Evolutionary conservation across 2,888 invertebrate genomes (phyloP), one percentile per base, ranked within the genome.

Genomic region (Standfussiana lucernea): DNA sequence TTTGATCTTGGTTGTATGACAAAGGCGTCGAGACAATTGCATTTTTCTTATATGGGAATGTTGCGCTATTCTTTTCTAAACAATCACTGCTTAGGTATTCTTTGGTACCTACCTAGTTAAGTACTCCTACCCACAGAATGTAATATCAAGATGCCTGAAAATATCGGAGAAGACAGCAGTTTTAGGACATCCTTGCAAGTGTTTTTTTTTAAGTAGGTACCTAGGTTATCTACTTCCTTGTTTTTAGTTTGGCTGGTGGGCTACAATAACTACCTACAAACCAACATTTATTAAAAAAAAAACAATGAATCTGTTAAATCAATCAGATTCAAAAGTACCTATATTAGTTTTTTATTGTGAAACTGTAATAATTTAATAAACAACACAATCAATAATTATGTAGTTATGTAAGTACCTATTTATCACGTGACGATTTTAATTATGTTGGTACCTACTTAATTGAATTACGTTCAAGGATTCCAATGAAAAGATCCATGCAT

Each of bases 1-100:
- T 70, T 72, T 35, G 47, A 77, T 82, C 61, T 78, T 35, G 62
- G 40, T 67, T 59, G 67, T 56, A 69, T 64, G 50, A 68, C 71
- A 79, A 68, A 82, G 71, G n/a, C 11, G 28, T 37, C n/a, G 61
- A 61, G 15, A 53, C 35, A 53, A 66, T 59, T 53, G 47, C 21
- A 45, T 72, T 71, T 80, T 69, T 74, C 64, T 40, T 79, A 6
- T 59, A 65, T 18, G 65, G 75, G 21, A 65, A n/a, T 64, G 59
- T 50, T 69, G 47, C 35, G 5, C 50, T 66, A 65, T 66, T 66
- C 18, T 78, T 78, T 42, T 59, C 24, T 42, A 59, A 50, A 61
- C 45, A 47, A 6, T 47, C 32, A 71, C n/a, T 56, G 32, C 37
- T 21, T 45, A 71, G 15, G 42, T 50, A 24, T 66, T 42, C 21